These are phyloP conservation scores for Anolis apletophallus DNA, from an alignment of 2,797 vertebrate species.

Conservation along the genomic window DNA sequence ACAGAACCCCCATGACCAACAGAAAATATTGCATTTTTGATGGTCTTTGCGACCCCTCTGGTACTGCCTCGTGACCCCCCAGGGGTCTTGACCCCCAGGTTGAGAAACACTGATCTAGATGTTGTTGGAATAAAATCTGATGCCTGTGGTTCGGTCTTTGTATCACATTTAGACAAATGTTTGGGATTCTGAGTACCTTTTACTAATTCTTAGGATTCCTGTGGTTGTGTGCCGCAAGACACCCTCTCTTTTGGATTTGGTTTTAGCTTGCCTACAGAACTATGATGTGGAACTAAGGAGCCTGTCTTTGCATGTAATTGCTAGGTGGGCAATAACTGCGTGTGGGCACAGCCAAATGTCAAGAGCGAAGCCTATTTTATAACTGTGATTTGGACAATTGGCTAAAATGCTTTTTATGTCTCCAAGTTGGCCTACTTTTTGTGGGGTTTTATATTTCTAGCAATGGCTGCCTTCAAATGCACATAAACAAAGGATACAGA, in stretches of 20 bases:
- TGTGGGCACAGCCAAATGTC: neutral
- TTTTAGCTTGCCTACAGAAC: neutral
- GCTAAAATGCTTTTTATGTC: neutral
- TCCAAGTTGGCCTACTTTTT: neutral
- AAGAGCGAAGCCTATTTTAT: neutral
- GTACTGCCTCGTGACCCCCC: too few species aligned
- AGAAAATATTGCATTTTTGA: too few species aligned
- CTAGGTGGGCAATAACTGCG: neutral
- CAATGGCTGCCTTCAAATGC: neutral
- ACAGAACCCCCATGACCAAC: too few species aligned
- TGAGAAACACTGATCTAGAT: too few species aligned
- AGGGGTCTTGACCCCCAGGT: too few species aligned
- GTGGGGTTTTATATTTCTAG: neutral
- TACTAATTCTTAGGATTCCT: neutral
- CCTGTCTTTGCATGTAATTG: neutral
- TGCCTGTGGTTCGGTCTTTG: neutral
- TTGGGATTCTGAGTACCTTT: constrained; percentile 3
- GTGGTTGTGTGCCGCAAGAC: neutral
- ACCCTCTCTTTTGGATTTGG: neutral
- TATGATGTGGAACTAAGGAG: neutral
- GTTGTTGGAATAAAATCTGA: neutral
- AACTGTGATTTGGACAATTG: neutral
- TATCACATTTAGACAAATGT: constrained; percentile 1
- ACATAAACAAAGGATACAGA: neutral
- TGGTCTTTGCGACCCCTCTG: too few species aligned